Evolutionary conservation across 2,113 vertebrate genomes (phyloP).

Genomic region (Tiliqua scincoides): DNA sequence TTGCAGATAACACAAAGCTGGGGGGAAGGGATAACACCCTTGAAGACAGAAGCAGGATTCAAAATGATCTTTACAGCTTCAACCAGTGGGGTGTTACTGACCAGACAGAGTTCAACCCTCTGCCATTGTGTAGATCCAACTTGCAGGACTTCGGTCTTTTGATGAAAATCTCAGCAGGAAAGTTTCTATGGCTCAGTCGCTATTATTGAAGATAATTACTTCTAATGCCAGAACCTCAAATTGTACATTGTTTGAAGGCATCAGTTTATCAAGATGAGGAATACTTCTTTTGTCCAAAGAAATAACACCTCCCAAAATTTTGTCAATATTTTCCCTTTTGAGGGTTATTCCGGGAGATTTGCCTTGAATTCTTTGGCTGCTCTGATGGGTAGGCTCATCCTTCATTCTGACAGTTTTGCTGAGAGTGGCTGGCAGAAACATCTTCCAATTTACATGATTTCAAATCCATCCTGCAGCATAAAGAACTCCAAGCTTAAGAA

Average conservation of each 20-base stretch:
- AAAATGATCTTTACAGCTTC: no score
- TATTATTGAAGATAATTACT: not conserved
- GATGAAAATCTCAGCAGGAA: not conserved
- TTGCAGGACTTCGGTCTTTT: no score
- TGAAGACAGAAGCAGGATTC: no score
- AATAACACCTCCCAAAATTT: not conserved
- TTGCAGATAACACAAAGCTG: no score
- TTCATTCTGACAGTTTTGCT: conserved; percentile 14
- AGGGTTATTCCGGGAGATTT: conserved; percentile 3
- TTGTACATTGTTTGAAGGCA: not conserved
- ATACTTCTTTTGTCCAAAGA: not conserved
- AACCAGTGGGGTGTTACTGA: no score
- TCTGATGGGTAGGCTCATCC: not conserved
- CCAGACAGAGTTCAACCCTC: no score
- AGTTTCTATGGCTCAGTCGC: not conserved
- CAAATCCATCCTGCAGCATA: not conserved
- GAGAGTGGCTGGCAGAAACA: not conserved
- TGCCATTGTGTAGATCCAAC: no score
- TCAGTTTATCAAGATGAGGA: not conserved
- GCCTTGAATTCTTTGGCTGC: not conserved
- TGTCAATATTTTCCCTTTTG: not conserved
- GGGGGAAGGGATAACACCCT: no score
- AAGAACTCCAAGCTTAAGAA: not conserved
- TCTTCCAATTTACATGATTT: not conserved
- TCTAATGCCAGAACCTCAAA: not conserved